These are phyloP conservation scores for Diuraphis noxia DNA, from an alignment of 1,140 invertebrate genomes.

Conservation along the genomic window DNA sequence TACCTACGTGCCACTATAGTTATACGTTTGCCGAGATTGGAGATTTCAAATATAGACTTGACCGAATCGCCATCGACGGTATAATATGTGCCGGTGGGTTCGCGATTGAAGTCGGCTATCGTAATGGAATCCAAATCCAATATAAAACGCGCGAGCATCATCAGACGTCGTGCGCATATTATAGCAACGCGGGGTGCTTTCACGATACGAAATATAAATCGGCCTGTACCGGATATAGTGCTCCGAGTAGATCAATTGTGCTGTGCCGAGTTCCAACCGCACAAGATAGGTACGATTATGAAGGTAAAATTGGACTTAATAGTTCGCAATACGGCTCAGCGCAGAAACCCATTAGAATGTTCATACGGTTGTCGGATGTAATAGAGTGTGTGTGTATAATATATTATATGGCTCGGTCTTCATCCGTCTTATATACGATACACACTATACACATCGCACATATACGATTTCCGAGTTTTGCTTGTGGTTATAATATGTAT, in stretches of 20 bases:
- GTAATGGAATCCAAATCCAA: not conserved
- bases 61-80: not conserved
- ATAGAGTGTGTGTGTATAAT: not conserved
- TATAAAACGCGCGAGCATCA: not conserved
- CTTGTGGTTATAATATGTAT: too few species aligned
- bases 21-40: not conserved
- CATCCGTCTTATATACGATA: not conserved
- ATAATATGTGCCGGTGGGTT: not conserved
- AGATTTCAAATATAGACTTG: not conserved
- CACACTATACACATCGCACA: not conserved
- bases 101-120: not conserved
- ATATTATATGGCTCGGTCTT: not conserved
- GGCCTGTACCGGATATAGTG: too few species aligned
- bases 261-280: not conserved
- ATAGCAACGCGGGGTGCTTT: not conserved
- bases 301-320: conserved; percentile 6
- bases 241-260: not conserved
- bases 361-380: conserved; percentile 7
- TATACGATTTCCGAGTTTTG: too few species aligned
- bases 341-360: not conserved
- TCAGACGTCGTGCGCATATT: not conserved
- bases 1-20: too few species aligned
- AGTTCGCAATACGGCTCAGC: not conserved
- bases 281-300: not conserved
- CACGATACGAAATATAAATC: not conserved